Base-by-base conservation (phyloP, 2,797 vertebrate genomes). In the Halcyon chelicuti region DNA sequence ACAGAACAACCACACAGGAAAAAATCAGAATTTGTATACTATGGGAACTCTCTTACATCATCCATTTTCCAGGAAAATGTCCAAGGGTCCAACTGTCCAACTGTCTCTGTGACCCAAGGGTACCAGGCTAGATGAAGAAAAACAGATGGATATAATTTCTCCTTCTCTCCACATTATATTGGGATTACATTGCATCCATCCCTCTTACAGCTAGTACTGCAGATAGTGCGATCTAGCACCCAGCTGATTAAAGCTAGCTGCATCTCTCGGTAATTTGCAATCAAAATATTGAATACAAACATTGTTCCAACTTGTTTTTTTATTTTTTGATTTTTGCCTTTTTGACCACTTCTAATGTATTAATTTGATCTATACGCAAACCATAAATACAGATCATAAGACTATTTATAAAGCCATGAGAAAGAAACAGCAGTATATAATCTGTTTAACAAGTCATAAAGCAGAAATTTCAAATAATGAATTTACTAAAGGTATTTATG, bases 141-240 rank as follows among this genome's bases (percentile, higher is more conserved):
- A 77, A 37, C 1, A 61, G 28, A 14, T 83, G 39, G 10, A 14
- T 35, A 39, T 39, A 16, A 75, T 62, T 21, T 46, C 46, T 54
- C 40, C 42, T 31, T 20, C 31, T 28, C n/a, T 55, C 35, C 26
- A 42, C 14, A 3, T 42, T 8, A 0, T 9, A 9, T 13, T 5
- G 2, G 1, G 2, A 0, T 0, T 14, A 8, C 14, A 1, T 7
- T 33, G 18, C 47, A 14, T 35, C 79, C 46, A 23, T 23, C 23
- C 15, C 11, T 46, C 79, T 47, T 4, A 9, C 10, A 54, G 52
- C 37, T 3, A 1, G 16, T 21, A 2, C 0, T 29, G 51, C 26
- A 33, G 18, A 28, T 2, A 39, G 44, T 8, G n/a, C 22, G 28
- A 22, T 12, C 62, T 37, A 33, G 42, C 17, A 23, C 47, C 58